phyloP scores from a whole-genome alignment of 2,888 invertebrate genomes.

The Melanargia galathea region DNA sequence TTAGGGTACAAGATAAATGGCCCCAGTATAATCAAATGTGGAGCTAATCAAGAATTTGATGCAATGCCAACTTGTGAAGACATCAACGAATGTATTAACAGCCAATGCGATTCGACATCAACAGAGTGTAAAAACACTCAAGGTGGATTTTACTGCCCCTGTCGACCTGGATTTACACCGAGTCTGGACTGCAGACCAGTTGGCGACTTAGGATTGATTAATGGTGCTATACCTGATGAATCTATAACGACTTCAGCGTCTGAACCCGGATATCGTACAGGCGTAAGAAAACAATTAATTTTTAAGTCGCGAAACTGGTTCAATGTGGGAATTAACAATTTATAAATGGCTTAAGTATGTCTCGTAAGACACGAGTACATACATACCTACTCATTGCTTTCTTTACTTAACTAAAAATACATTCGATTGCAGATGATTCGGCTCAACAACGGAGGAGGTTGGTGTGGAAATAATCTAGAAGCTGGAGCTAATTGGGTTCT shows the following conservation, averaged over 20 bases:
- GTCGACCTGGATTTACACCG: constrained; percentile 90
- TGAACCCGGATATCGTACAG: constrained; percentile 91
- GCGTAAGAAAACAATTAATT: constrained; percentile 77
- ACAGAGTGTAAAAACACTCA: constrained; percentile 95
- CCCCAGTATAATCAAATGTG: constrained; percentile 91
- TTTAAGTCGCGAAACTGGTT: not conserved
- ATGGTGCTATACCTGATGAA: constrained; percentile 94
- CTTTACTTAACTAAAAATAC: not conserved
- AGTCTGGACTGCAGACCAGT: constrained; percentile 95
- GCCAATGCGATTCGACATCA: constrained; percentile 94
- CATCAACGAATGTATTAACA: constrained; percentile 93
- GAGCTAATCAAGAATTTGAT: constrained; percentile 91
- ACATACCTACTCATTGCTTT: no score
- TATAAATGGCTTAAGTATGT: not conserved
- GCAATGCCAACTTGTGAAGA: constrained; percentile 94
- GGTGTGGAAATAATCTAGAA: constrained; percentile 94
- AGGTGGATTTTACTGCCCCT: constrained; percentile 95
- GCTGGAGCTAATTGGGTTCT: constrained; percentile 94
- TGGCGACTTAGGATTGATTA: constrained; percentile 92
- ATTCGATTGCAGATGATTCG: constrained; percentile 85
- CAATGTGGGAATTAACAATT: not conserved
- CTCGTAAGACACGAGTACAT: not conserved
- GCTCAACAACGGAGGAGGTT: constrained; percentile 89
- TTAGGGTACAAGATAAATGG: constrained; percentile 92
- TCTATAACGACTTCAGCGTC: constrained; percentile 92